Base-by-base conservation (phyloP, 64 coral and sea anemone genomes). In the Dendrophyllia cribrosa region DNA sequence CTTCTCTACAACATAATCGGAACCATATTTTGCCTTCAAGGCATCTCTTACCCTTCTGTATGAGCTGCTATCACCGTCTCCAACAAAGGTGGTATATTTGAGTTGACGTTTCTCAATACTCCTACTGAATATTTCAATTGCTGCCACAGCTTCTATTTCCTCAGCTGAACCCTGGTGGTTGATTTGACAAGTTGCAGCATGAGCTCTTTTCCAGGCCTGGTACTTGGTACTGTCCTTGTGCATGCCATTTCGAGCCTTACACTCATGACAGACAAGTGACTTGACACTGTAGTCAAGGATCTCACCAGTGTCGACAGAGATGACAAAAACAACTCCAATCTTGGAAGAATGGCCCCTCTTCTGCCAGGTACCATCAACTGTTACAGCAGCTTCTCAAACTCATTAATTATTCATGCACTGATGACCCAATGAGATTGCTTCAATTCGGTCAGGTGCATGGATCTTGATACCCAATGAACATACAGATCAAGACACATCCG, bases 301-400 rank as follows among this genome's bases (percentile, higher is more conserved):
- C 44, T 88, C 86, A 11, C 86, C 51, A 21, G 86, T 74, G 86
- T 88, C 70, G 4, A 88, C 86, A 20, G 86, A 88, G 71, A 88
- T 88, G 2, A 86, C 86, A 74, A 88, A 88, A 5, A 87, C 75
- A 78, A 78, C 75, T 53, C 75, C 75, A 17, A 78, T 20, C 3
- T 78, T 50, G 19, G 81, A 92, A 43, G 81, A 92, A 49, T 86
- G 82, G 16, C 90, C 90, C 65, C 90, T 85, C 51, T 92, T 92
- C 72, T 92, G 90, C 79, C 89, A 85, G 12, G 89, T 92, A 14
- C 89, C 89, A 59, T 92, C 84, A 23, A 87, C 84, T 63, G 86
- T 74, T 2, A 88, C 86, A 17, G 80, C 69, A 74, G n/a, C n/a
- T n/a, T n/a, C n/a, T n/a, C n/a, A n/a, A n/a, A n/a, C n/a, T n/a